Conservation (phyloP, 2,797 vertebrate species). For the Nyctalus aviator region DNA sequence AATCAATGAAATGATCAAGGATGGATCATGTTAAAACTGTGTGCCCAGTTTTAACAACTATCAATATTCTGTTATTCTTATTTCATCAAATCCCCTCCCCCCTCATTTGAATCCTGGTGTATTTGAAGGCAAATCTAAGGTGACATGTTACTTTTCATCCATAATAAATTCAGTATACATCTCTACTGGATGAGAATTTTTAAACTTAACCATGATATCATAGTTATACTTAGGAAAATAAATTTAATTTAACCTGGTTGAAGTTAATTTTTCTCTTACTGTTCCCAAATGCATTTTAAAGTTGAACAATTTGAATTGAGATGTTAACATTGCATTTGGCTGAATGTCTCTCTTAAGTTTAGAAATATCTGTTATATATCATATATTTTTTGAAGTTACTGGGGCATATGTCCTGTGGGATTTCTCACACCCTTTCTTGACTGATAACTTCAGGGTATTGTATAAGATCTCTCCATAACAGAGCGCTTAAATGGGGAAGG, state of each 20-base stretch:
- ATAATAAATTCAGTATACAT: not conserved
- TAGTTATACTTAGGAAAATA: constrained; percentile 3
- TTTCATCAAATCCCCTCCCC: not conserved
- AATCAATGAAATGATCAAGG: not conserved
- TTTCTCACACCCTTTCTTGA: not conserved
- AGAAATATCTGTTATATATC: not conserved
- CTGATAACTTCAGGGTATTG: not conserved
- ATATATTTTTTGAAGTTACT: not conserved
- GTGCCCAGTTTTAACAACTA: not conserved
- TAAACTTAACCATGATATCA: not conserved
- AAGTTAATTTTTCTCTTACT: not conserved
- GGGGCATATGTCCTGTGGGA: not conserved
- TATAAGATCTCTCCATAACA: not conserved
- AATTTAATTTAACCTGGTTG: not conserved
- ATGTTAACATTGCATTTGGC: not conserved
- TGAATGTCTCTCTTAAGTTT: not conserved
- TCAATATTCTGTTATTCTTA: not conserved
- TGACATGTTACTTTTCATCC: not conserved
- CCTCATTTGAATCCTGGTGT: not conserved
- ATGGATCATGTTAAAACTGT: not conserved
- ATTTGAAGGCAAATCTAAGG: not conserved
- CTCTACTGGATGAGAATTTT: not conserved
- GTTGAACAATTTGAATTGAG: not conserved
- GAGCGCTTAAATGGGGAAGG: not conserved
- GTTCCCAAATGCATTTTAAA: not conserved